Percentiles rank a stretch among this genome's conserved stretches.
These are phyloP conservation scores for Meta bourneti DNA, from an alignment of 2,888 invertebrate genomes.

Conservation along the genomic window DNA sequence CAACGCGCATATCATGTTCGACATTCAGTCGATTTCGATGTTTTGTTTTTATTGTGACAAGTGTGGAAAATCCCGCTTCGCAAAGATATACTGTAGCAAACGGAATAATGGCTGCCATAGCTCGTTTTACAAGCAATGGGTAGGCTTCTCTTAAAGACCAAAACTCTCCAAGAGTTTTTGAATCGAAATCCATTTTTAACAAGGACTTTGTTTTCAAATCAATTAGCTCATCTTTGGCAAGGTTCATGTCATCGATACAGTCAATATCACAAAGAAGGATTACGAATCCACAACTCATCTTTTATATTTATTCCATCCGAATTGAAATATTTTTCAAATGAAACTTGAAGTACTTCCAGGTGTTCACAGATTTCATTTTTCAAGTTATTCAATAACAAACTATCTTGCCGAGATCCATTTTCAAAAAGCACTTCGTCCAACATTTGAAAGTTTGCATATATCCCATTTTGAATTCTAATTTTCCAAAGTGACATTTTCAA, in stretches of 20 bases:
- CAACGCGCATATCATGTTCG: slow-evolving; percentile 54
- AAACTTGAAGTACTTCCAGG: too few species aligned
- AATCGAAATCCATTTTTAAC: slow-evolving; percentile 62
- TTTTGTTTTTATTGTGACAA: slow-evolving; percentile 66
- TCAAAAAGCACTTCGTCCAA: slow-evolving; percentile 60
- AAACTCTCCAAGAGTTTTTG: not conserved
- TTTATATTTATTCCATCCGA: too few species aligned
- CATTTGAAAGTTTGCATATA: slow-evolving; percentile 59
- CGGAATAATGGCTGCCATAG: slow-evolving; percentile 61
- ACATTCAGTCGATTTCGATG: slow-evolving; percentile 65
- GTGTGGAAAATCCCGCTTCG: slow-evolving; percentile 60
- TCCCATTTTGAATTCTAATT: slow-evolving; percentile 59
- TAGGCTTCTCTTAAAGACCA: slow-evolving; percentile 17
- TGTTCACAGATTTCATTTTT: too few species aligned
- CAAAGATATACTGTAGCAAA: slow-evolving; percentile 62
- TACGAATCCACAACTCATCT: too few species aligned
- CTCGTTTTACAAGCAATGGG: slow-evolving; percentile 61
- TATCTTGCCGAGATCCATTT: slow-evolving; percentile 56
- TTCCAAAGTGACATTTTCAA: slow-evolving; percentile 62
- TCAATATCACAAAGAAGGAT: slow-evolving; percentile 54
- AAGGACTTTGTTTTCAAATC: slow-evolving; percentile 66
- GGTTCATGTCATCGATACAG: slow-evolving; percentile 61
- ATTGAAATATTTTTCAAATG: too few species aligned
- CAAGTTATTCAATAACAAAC: slow-evolving; percentile 32
- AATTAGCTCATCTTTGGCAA: slow-evolving; percentile 63